Conservation (phyloP, 2,888 invertebrate genomes). For the Heliconius sara region DNA sequence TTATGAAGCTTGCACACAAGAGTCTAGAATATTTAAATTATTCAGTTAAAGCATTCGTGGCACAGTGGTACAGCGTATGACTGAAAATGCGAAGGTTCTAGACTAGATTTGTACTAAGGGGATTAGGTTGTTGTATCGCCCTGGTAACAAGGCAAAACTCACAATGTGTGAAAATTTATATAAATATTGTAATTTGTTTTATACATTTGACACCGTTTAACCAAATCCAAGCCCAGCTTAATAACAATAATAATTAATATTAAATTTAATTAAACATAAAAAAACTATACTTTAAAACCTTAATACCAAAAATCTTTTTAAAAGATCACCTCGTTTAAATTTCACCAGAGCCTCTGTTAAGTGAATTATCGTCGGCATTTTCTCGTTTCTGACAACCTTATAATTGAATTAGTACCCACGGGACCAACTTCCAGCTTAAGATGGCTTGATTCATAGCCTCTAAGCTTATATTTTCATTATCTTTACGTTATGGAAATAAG, state of each 20-base stretch:
- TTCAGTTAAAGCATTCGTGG: not conserved
- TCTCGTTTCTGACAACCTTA: constrained; percentile 24
- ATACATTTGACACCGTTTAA: too few species aligned
- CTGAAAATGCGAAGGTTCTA: not conserved
- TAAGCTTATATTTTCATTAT: constrained; percentile 31
- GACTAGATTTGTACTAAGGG: not conserved
- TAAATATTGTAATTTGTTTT: too few species aligned
- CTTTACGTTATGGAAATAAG: constrained; percentile 27
- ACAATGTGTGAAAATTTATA: too few species aligned
- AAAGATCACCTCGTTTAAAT: constrained; percentile 17
- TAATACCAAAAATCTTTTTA: constrained; percentile 10
- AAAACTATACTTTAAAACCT: not conserved
- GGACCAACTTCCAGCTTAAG: constrained; percentile 25
- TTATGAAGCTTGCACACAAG: not conserved
- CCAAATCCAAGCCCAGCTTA: not conserved
- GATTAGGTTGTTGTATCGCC: not conserved
- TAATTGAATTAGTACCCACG: constrained; percentile 34
- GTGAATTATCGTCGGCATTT: constrained; percentile 28
- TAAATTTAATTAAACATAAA: too few species aligned
- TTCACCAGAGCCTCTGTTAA: constrained; percentile 17
- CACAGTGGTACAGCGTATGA: not conserved
- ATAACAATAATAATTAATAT: not conserved
- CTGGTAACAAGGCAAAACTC: not conserved
- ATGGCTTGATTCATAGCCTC: constrained; percentile 24
- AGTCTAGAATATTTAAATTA: constrained; percentile 8